phyloP scores from a whole-genome alignment of 2,797 vertebrate species.

The Artibeus lituratus region DNA sequence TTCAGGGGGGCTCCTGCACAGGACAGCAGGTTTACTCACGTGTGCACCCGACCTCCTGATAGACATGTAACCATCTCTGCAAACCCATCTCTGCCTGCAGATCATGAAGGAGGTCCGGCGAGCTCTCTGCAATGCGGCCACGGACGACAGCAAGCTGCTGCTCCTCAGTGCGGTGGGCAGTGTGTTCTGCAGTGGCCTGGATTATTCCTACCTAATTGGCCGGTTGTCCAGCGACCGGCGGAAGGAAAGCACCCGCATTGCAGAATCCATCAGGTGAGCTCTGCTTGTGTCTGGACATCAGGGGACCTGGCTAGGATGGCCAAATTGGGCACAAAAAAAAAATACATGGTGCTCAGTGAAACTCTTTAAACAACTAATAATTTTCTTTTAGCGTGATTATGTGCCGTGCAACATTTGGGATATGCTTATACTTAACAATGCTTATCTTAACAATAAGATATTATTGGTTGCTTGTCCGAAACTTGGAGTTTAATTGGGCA shows the following conservation, averaged over 20 bases:
- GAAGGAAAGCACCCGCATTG: constrained; percentile 97
- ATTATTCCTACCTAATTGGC: constrained; percentile 97
- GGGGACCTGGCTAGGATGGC: background rate
- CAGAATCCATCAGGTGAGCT: constrained; percentile 95
- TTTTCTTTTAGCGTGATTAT: background rate
- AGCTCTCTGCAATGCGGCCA: constrained; percentile 94
- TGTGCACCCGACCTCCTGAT: background rate
- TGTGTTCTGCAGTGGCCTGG: constrained; percentile 96
- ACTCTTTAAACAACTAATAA: background rate
- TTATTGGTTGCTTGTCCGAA: background rate
- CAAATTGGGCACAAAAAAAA: too few species aligned
- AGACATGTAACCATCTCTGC: background rate
- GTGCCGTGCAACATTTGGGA: background rate
- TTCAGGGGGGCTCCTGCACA: background rate
- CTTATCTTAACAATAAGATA: too few species aligned
- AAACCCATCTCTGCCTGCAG: constrained; percentile 80
- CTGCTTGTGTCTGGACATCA: background rate
- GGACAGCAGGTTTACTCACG: background rate
- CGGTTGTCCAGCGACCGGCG: constrained; percentile 95
- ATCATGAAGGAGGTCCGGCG: constrained; percentile 98
- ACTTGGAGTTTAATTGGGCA: background rate
- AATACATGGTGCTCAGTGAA: background rate
- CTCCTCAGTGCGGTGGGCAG: constrained; percentile 96
- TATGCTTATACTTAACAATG: background rate
- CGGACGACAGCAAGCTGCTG: constrained; percentile 96